Percentiles rank a stretch among this genome's conserved stretches.
Conservation (phyloP, 2,888 invertebrate genomes). For the Limnephilus rhombicus region DNA sequence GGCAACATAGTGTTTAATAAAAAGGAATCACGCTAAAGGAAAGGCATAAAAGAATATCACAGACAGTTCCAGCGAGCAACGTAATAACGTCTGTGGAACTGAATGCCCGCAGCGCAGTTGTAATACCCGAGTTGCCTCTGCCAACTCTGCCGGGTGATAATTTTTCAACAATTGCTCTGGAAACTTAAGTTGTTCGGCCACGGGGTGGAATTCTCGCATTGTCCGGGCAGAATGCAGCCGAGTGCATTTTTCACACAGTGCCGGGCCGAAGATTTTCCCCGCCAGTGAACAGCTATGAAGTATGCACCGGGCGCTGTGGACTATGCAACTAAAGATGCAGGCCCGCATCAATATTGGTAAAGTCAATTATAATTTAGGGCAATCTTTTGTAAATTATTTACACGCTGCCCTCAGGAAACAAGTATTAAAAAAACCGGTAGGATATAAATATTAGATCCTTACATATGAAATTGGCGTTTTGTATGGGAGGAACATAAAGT, state of each 20-base stretch:
- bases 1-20: not conserved
- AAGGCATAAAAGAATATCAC: not conserved
- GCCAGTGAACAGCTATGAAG: not conserved
- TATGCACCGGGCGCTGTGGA: not conserved
- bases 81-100: not conserved
- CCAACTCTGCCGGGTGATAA: not conserved
- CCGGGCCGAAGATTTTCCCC: not conserved
- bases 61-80: not conserved
- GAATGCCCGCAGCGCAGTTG: not conserved
- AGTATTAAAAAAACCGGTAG: too few species aligned
- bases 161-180: not conserved
- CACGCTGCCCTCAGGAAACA: too few species aligned
- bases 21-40: not conserved
- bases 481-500: too few species aligned
- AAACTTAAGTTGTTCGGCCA: not conserved
- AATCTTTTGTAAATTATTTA: too few species aligned
- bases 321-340: not conserved
- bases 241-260: not conserved
- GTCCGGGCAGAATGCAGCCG: not conserved
- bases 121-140: not conserved
- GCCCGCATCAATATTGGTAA: not conserved
- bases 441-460: too few species aligned
- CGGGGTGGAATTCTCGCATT: not conserved
- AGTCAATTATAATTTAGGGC: too few species aligned
- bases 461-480: too few species aligned